Evolutionary conservation across 1,140 invertebrate genomes (phyloP).

Genomic region (Penaeus indicus): DNA sequence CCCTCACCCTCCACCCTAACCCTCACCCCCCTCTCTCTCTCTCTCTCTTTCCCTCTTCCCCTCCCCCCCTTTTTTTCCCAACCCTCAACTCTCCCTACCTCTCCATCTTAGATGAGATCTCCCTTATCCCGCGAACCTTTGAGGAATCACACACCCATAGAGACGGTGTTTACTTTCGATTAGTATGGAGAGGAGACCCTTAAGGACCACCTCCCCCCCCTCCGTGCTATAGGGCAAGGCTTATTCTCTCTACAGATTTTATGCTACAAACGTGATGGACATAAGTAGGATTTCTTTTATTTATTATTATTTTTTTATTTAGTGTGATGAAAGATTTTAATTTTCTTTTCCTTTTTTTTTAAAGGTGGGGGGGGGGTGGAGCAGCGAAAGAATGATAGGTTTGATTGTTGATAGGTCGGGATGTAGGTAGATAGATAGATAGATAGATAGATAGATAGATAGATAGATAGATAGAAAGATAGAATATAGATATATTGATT

Average conservation of each 20-base stretch:
- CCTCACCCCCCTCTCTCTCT: neutral
- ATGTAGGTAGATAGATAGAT: no score
- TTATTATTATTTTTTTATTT: no score
- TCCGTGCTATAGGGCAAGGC: neutral
- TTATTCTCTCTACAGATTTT: no score
- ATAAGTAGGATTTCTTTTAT: no score
- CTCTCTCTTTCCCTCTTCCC: neutral
- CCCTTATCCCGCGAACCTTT: constrained; percentile 20
- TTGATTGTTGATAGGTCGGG: no score
- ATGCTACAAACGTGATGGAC: no score
- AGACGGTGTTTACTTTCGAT: constrained; percentile 47
- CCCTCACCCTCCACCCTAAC: neutral
- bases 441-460: neutral
- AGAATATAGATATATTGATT: neutral
- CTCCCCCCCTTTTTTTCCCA: neutral
- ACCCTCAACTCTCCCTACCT: neutral
- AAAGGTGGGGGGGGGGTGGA: no score
- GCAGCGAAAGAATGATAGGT: no score
- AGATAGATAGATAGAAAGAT: neutral
- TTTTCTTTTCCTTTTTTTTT: no score
- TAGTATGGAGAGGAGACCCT: constrained; percentile 47
- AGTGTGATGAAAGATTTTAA: no score
- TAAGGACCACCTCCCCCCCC: neutral
- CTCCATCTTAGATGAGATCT: neutral
- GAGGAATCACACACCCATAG: constrained; percentile 47